Evolutionary conservation across 1,140 invertebrate genomes (phyloP).

Genomic region (Formica selysi): DNA sequence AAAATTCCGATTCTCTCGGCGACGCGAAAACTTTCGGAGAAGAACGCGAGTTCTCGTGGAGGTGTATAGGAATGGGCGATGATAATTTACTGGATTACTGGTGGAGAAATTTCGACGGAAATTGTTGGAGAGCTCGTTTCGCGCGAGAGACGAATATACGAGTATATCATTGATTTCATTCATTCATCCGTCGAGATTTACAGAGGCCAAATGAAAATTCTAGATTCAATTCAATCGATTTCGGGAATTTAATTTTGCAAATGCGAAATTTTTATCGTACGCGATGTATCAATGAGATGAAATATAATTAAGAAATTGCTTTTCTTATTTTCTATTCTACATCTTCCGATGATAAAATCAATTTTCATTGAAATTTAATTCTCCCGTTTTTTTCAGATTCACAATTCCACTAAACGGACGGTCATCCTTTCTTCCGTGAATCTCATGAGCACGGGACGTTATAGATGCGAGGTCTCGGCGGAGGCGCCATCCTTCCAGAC

Average conservation of each 20-base stretch:
- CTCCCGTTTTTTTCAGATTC: slow-evolving; percentile 86
- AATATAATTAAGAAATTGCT: too few relatives aligned
- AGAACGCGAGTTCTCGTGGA: too few relatives aligned
- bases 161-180: slow-evolving; percentile 32
- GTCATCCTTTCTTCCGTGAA: slow-evolving; percentile 92
- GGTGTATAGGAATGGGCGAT: background rate
- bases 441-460: slow-evolving; percentile 92
- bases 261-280: slow-evolving; percentile 8
- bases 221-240: background rate
- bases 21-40: slow-evolving; percentile 29
- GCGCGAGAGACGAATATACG: slow-evolving; percentile 10
- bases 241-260: background rate
- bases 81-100: slow-evolving; percentile 37
- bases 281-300: background rate
- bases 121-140: slow-evolving; percentile 38
- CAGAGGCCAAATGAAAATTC: background rate
- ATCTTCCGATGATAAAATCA: background rate
- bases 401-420: slow-evolving; percentile 91
- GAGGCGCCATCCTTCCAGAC: slow-evolving; percentile 94
- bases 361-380: slow-evolving; percentile 10
- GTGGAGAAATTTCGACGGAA: slow-evolving; percentile 27
- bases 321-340: background rate
- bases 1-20: slow-evolving; percentile 63
- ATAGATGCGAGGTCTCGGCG: slow-evolving; percentile 94
- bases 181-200: slow-evolving; percentile 28